phyloP scores from a whole-genome alignment of 2,113 vertebrate genomes.

The Microtus pennsylvanicus region DNA sequence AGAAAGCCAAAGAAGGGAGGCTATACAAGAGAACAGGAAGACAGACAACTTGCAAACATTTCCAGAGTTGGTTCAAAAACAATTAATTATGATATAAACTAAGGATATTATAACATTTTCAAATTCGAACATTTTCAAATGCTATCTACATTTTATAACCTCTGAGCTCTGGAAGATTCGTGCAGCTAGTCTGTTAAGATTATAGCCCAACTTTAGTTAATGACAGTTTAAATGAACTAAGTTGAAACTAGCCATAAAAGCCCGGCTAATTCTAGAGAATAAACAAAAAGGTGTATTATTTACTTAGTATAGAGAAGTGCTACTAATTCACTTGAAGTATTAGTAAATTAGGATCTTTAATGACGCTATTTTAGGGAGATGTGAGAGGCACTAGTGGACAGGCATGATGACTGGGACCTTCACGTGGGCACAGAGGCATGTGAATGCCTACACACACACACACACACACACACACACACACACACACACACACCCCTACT shows the following conservation, averaged over 20 bases:
- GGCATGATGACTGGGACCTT: background rate
- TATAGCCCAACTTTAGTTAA: background rate
- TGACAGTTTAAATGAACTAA: slow-evolving; percentile 55
- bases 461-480: background rate
- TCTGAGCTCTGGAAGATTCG: slow-evolving; percentile 43
- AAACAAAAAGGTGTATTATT: slow-evolving; percentile 12
- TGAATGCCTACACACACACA: background rate
- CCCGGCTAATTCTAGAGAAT: slow-evolving; percentile 19
- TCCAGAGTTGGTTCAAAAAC: background rate
- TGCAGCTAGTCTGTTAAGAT: background rate
- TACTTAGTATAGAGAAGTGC: slow-evolving; percentile 44
- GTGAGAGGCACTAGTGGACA: background rate
- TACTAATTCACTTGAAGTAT: background rate
- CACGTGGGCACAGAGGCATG: background rate
- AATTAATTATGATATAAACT: slow-evolving; percentile 34
- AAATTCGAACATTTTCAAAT: slow-evolving; percentile 53
- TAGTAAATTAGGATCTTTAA: slow-evolving; percentile 46
- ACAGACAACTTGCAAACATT: background rate
- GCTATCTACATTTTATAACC: slow-evolving; percentile 26
- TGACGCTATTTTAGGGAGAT: slow-evolving; percentile 36
- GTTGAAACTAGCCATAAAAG: slow-evolving; percentile 15
- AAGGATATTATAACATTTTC: slow-evolving; percentile 34
- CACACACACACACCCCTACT: background rate
- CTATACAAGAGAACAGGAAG: background rate
- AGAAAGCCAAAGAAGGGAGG: background rate